Evolutionary conservation across 1,140 invertebrate genomes (phyloP).

Genomic region (Aplysia californica): DNA sequence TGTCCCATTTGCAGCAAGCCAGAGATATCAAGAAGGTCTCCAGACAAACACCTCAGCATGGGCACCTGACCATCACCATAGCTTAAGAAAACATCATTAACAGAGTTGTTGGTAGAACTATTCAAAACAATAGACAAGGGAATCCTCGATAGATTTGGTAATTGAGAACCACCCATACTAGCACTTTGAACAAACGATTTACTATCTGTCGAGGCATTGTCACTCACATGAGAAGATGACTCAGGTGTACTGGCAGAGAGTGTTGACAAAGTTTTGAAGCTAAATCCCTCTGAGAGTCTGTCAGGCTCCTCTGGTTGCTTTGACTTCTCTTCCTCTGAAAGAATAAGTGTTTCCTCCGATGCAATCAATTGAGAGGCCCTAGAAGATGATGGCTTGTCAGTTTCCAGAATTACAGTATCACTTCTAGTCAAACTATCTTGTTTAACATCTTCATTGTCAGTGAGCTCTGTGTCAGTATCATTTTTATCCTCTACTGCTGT

Average conservation of each 20-base stretch:
- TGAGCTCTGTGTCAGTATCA: not conserved
- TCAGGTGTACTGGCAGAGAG: not conserved
- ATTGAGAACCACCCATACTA: too few relatives aligned
- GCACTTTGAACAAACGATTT: too few relatives aligned
- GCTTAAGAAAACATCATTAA: not conserved
- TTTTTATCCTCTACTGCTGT: not conserved
- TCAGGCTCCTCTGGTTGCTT: too few relatives aligned
- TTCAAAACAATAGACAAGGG: too few relatives aligned
- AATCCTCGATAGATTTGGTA: too few relatives aligned
- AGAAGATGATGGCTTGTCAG: too few relatives aligned
- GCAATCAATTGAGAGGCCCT: too few relatives aligned
- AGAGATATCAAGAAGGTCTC: not conserved
- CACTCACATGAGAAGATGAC: not conserved
- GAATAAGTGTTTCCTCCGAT: too few relatives aligned
- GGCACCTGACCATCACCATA: conserved; percentile 5
- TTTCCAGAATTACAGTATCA: not conserved
- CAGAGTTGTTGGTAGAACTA: not conserved
- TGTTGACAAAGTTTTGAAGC: not conserved
- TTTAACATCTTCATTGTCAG: not conserved
- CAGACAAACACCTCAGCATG: not conserved
- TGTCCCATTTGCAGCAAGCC: not conserved
- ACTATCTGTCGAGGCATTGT: not conserved
- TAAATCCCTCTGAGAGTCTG: not conserved
- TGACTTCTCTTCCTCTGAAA: too few relatives aligned
- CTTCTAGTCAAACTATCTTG: not conserved